phyloP scores from a whole-genome alignment of 2,888 invertebrate genomes.

The Agrochola lota region DNA sequence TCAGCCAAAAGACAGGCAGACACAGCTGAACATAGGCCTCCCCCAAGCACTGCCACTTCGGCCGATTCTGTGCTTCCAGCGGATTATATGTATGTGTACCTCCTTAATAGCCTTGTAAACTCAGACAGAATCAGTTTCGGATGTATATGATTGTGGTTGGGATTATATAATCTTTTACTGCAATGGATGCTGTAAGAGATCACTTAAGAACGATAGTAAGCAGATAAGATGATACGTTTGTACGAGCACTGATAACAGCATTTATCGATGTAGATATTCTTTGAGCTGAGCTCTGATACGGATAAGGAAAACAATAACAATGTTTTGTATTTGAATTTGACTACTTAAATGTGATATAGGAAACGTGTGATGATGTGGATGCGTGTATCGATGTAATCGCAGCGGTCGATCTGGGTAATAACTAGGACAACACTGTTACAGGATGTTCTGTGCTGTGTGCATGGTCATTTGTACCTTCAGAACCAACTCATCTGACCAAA shows the following conservation, averaged over 20 bases:
- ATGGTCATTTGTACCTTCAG: too few species aligned
- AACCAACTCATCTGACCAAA: too few species aligned
- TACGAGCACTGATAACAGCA: background rate
- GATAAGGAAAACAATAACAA: background rate
- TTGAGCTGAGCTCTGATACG: background rate
- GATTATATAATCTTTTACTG: conserved; percentile 14
- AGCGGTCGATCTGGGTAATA: background rate
- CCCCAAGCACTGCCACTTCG: too few species aligned
- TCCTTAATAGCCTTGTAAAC: too few species aligned
- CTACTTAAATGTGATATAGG: too few species aligned
- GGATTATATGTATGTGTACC: too few species aligned
- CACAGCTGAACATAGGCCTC: too few species aligned
- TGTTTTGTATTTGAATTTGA: background rate
- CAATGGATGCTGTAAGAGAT: conserved; percentile 11
- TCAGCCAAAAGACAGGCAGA: too few species aligned
- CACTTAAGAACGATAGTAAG: background rate
- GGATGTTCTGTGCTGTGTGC: background rate
- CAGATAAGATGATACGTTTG: background rate
- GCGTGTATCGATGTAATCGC: background rate
- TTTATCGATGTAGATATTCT: conserved; percentile 3
- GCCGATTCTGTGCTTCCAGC: too few species aligned
- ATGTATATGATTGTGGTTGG: too few species aligned
- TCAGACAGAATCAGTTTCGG: background rate
- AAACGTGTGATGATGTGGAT: background rate
- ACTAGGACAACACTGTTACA: background rate